phyloP scores from a whole-genome alignment of 2,797 vertebrate species.

The Hydrocynus forskahlii region DNA sequence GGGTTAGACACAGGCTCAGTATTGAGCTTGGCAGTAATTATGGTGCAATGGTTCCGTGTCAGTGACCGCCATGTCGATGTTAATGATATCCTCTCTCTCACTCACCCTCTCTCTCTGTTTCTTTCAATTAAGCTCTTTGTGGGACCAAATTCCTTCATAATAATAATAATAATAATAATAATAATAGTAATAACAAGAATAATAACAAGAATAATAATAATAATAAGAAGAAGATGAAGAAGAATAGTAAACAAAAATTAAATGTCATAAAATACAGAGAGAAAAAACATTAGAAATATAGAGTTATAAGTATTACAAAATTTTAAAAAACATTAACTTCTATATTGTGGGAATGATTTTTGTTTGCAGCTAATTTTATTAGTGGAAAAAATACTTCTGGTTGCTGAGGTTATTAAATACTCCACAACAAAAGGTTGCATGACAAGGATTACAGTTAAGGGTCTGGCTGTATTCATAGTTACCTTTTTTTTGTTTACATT shows the following conservation, averaged over 20 bases:
- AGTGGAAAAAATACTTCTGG: background rate
- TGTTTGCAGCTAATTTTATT: no score
- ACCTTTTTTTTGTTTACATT: background rate
- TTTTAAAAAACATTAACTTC: no score
- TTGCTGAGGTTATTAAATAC: background rate
- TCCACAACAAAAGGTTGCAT: background rate
- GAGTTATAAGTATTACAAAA: no score
- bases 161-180: background rate
- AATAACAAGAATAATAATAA: background rate
- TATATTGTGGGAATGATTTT: no score
- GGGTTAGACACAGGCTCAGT: slow-evolving; percentile 46
- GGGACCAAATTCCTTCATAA: background rate
- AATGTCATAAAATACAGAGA: no score
- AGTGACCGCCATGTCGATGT: slow-evolving; percentile 58
- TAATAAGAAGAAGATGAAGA: background rate
- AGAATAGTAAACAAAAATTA: no score
- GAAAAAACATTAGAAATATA: no score
- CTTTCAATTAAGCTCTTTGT: slow-evolving; percentile 3
- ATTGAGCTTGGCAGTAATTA: slow-evolving; percentile 57
- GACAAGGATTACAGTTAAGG: background rate
- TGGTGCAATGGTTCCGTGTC: slow-evolving; percentile 58
- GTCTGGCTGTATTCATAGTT: slow-evolving; percentile 3
- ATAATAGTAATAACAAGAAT: background rate
- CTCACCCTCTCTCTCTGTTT: slow-evolving; percentile 27
- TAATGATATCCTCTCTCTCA: slow-evolving; percentile 56